A percentile compares a stretch with the other conserved stretches of the same genome.
Evolutionary conservation across 1,140 invertebrate genomes (phyloP).

Genomic region (Euborellia annulipes): DNA sequence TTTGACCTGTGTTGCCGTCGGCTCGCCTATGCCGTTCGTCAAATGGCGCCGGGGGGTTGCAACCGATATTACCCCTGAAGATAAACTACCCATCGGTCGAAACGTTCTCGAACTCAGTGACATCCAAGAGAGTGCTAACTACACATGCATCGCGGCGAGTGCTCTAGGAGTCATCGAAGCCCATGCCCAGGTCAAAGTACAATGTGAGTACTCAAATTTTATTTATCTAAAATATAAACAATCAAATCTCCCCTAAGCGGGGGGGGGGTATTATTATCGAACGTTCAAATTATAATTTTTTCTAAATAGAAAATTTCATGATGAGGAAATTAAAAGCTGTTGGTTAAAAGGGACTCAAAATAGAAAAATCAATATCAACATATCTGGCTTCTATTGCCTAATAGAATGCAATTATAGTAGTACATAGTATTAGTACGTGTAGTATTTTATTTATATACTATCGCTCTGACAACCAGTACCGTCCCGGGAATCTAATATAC

Average conservation of each 20-base stretch:
- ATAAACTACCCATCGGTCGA: conserved; percentile 64
- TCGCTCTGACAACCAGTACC: too few species aligned
- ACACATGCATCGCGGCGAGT: conserved; percentile 91
- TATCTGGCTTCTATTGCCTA: too few species aligned
- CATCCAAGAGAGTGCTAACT: conserved; percentile 85
- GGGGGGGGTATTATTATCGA: not conserved
- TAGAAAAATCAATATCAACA: too few species aligned
- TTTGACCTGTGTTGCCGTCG: conserved; percentile 89
- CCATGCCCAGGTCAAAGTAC: conserved; percentile 77
- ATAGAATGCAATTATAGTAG: too few species aligned
- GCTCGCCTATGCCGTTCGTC: conserved; percentile 93
- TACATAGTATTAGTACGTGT: too few species aligned
- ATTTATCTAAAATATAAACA: not conserved
- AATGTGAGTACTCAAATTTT: conserved; percentile 57
- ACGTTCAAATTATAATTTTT: conserved; percentile 1
- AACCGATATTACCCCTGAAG: conserved; percentile 67
- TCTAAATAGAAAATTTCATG: not conserved
- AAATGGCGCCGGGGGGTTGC: conserved; percentile 81
- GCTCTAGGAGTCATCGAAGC: conserved; percentile 82
- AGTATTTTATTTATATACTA: too few species aligned
- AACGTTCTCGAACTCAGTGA: conserved; percentile 76
- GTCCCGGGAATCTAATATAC: too few species aligned
- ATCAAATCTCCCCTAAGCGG: too few species aligned
- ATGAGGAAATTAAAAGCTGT: too few species aligned
- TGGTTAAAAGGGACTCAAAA: too few species aligned